Conservation (phyloP, 1,140 invertebrate genomes). For the Atta colombica region DNA sequence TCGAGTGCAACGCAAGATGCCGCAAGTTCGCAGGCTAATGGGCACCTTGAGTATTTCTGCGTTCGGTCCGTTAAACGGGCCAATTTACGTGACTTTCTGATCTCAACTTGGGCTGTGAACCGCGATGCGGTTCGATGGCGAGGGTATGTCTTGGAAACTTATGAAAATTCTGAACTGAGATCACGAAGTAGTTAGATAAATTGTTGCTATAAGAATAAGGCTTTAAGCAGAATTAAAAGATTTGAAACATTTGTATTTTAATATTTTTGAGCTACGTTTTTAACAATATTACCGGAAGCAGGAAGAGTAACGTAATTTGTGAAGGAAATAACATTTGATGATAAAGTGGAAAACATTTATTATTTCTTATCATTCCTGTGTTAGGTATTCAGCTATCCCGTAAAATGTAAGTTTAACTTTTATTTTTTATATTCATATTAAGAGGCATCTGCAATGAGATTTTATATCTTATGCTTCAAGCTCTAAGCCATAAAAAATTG, state of each 20-base stretch:
- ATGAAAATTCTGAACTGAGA: slow-evolving; percentile 14
- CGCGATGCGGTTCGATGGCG: slow-evolving; percentile 30
- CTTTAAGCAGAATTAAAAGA: not conserved
- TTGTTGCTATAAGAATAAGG: not conserved
- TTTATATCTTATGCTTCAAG: no score
- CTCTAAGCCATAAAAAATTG: no score
- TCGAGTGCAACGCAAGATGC: slow-evolving; percentile 50
- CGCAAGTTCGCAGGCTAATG: slow-evolving; percentile 45
- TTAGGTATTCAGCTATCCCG: not conserved
- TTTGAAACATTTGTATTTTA: not conserved
- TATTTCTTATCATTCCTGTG: not conserved
- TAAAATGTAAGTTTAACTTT: not conserved
- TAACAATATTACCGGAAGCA: not conserved
- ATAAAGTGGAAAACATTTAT: not conserved
- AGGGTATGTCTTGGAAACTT: slow-evolving; percentile 25
- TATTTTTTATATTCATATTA: not conserved
- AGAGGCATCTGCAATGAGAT: no score
- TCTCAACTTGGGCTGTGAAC: slow-evolving; percentile 33
- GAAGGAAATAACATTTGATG: not conserved
- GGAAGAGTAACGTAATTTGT: not conserved
- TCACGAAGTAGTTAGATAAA: not conserved
- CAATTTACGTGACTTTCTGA: slow-evolving; percentile 57
- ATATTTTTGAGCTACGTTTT: not conserved
- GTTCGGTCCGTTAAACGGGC: slow-evolving; percentile 58
- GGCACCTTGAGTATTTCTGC: slow-evolving; percentile 56